These are phyloP conservation scores for cat (Felis catus) DNA, from an alignment of 2,113 vertebrate genomes.

Conservation along the genomic window DNA sequence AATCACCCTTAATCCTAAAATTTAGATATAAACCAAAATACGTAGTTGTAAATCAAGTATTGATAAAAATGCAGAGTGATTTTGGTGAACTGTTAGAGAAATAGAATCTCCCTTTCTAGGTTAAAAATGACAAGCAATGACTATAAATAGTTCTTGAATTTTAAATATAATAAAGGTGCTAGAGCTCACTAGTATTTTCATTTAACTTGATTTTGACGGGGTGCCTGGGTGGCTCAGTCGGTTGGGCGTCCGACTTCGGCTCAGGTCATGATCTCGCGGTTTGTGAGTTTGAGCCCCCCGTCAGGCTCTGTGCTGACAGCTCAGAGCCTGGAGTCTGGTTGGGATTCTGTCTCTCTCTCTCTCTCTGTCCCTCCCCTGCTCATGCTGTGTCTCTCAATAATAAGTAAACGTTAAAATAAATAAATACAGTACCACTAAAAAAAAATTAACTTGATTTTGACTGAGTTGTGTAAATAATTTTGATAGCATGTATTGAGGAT, in stretches of 20 bases:
- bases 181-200: neutral
- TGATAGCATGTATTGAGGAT: neutral
- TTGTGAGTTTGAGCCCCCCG: too few relatives aligned
- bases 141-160: neutral
- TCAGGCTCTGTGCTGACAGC: too few relatives aligned
- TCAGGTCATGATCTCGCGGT: too few relatives aligned
- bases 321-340: too few relatives aligned
- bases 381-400: too few relatives aligned
- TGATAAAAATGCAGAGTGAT: neutral
- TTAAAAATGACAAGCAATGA: conserved; percentile 12
- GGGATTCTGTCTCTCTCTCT: too few relatives aligned
- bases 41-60: neutral
- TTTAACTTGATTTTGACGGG: neutral
- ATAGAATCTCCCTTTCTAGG: neutral
- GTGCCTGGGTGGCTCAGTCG: too few relatives aligned
- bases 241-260: too few relatives aligned
- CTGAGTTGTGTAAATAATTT: conserved; percentile 5
- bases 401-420: too few relatives aligned
- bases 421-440: too few relatives aligned
- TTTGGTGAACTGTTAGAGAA: neutral
- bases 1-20: conserved; percentile 12
- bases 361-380: too few relatives aligned
- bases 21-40: conserved; percentile 36
- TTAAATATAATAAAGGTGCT: neutral
- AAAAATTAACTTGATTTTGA: neutral